phyloP scores from a whole-genome alignment of 2,113 vertebrate species.

The Aspiorhynchus laticeps region DNA sequence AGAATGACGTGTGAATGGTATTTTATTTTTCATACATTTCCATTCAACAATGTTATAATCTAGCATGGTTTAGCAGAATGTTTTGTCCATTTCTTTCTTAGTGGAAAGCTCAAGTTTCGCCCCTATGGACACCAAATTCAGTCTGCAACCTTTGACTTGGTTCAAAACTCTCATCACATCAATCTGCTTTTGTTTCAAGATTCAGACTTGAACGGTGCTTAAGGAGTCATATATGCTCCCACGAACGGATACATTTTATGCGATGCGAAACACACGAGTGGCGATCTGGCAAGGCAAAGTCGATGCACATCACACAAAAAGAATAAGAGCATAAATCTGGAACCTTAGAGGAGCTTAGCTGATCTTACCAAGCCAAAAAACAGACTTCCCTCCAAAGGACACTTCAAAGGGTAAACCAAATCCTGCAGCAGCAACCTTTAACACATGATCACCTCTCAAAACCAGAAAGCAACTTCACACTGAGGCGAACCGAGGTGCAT shows the following conservation, averaged over 20 bases:
- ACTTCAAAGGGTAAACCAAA: conserved; percentile 69
- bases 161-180: conserved; percentile 36
- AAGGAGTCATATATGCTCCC: conserved; percentile 11
- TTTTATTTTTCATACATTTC: neutral
- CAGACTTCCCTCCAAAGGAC: conserved; percentile 68
- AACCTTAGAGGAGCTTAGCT: conserved; percentile 45
- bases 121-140: neutral
- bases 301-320: neutral
- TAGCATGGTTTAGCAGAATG: neutral
- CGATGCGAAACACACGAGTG: conserved; percentile 7
- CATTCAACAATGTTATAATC: neutral
- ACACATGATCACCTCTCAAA: conserved; percentile 30
- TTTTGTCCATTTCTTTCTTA: neutral
- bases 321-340: conserved; percentile 21
- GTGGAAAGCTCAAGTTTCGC: conserved; percentile 3
- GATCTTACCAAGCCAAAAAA: conserved; percentile 59
- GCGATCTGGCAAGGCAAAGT: conserved; percentile 16
- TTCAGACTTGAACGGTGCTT: conserved; percentile 4
- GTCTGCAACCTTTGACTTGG: neutral
- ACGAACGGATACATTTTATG: conserved; percentile 4
- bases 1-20: neutral
- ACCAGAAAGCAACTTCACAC: neutral
- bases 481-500: neutral
- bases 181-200: neutral
- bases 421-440: conserved; percentile 32